A percentile compares a stretch with the other conserved stretches of the same genome.
Evolutionary conservation across 2,797 vertebrate species (phyloP).

Genomic region (Macrochelys suwanniensis): DNA sequence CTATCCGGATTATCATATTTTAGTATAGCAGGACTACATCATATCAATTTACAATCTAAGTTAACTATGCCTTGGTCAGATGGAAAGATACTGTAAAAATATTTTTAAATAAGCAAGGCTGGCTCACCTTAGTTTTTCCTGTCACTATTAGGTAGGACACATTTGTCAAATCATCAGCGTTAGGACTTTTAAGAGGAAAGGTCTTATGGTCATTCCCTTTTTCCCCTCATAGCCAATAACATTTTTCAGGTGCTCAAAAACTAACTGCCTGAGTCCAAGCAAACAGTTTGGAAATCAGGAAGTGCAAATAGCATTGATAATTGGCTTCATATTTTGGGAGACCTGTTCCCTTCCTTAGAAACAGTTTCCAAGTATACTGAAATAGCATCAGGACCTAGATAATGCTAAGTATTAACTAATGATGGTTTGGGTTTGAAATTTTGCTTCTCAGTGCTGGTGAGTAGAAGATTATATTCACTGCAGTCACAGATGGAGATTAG

Average conservation of each 20-base stretch:
- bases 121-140: not conserved
- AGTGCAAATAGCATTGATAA: not conserved
- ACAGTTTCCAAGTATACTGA: not conserved
- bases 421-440: not conserved
- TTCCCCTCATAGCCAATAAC: accelerated
- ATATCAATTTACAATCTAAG: not conserved
- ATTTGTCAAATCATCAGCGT: accelerated
- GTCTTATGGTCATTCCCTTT: not conserved
- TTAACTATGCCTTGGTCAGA: not conserved
- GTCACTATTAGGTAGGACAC: not conserved
- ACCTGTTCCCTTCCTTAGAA: not conserved
- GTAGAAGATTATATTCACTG: accelerated
- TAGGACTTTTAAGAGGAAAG: not conserved
- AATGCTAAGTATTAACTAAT: not conserved
- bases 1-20: not conserved
- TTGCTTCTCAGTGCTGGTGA: not conserved
- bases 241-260: not conserved
- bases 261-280: not conserved
- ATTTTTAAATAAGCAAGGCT: not conserved
- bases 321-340: not conserved
- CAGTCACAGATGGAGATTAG: accelerated
- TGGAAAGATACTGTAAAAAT: not conserved
- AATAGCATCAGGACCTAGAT: not conserved
- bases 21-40: not conserved
- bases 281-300: not conserved